Percentiles rank a stretch among this genome's conserved stretches.
phyloP scores from a whole-genome alignment of 2,797 vertebrate genomes.

The Acanthopagrus latus region DNA sequence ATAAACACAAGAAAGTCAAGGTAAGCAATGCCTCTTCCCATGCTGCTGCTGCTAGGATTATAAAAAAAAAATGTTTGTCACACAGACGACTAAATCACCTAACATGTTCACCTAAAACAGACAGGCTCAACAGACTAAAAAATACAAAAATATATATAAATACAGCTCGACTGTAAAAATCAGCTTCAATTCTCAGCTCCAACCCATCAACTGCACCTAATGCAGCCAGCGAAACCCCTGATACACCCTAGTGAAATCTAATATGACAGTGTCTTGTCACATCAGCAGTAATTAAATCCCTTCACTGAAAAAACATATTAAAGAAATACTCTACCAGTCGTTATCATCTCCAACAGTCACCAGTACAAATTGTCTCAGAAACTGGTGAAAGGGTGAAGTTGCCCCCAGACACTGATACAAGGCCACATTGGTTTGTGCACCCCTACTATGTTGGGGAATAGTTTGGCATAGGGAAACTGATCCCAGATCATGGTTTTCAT shows the following conservation, averaged over 20 bases:
- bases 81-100: conserved; percentile 7
- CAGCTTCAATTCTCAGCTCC: neutral
- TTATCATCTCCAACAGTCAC: conserved; percentile 4
- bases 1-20: conserved; percentile 3
- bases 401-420: conserved; percentile 65
- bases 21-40: conserved; percentile 1
- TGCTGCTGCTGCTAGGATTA: conserved; percentile 19
- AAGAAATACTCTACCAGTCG: neutral
- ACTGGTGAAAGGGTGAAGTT: conserved; percentile 74
- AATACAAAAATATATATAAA: conserved; percentile 4
- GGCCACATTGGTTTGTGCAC: conserved; percentile 43
- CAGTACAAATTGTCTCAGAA: conserved; percentile 33
- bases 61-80: neutral
- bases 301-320: neutral
- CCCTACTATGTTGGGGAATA: conserved; percentile 54
- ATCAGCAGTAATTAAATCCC: conserved; percentile 19
- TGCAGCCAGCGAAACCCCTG: neutral
- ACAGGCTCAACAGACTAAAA: neutral
- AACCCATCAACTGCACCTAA: neutral
- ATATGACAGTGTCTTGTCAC: neutral
- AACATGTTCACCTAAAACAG: neutral
- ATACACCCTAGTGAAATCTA: conserved; percentile 1
- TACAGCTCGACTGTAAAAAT: neutral
- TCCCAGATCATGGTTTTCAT: conserved; percentile 78
- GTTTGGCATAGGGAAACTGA: conserved; percentile 66